These are phyloP conservation scores for Furnarius figulus DNA, from an alignment of 2,113 vertebrate species.

Conservation along the genomic window DNA sequence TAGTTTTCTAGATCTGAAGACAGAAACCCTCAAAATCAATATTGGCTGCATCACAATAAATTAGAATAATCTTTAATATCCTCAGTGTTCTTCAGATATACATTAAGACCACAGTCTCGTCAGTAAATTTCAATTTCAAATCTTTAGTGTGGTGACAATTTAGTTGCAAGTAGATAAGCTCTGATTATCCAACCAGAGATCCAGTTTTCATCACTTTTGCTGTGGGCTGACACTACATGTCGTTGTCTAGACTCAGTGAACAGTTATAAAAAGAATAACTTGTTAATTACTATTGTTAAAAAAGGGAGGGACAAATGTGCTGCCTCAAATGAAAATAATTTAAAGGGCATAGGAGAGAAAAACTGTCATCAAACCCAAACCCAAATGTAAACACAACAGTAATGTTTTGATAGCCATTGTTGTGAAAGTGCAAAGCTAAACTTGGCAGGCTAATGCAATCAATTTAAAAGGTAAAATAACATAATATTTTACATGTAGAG, in stretches of 20 bases:
- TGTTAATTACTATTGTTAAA: constrained; percentile 20
- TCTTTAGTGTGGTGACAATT: constrained; percentile 52
- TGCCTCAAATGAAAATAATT: constrained; percentile 13
- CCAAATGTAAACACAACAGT: background rate
- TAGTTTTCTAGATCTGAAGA: background rate
- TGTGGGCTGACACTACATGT: constrained; percentile 3
- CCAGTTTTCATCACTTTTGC: background rate
- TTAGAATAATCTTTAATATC: background rate
- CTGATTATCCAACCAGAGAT: constrained; percentile 30
- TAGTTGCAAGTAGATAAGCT: constrained; percentile 51
- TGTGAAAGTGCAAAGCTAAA: constrained; percentile 14
- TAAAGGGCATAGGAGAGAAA: background rate
- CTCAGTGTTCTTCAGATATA: background rate
- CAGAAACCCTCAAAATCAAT: background rate
- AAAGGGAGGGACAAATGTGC: background rate
- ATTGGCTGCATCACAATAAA: background rate
- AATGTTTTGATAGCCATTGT: background rate
- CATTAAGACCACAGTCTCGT: background rate
- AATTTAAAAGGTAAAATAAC: background rate
- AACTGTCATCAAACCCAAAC: background rate
- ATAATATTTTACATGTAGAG: background rate
- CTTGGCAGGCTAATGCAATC: background rate
- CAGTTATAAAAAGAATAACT: background rate
- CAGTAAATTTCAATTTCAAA: constrained; percentile 34
- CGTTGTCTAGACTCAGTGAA: background rate